phyloP scores from a whole-genome alignment of 2,113 vertebrate genomes.

The Plecotus auritus region DNA sequence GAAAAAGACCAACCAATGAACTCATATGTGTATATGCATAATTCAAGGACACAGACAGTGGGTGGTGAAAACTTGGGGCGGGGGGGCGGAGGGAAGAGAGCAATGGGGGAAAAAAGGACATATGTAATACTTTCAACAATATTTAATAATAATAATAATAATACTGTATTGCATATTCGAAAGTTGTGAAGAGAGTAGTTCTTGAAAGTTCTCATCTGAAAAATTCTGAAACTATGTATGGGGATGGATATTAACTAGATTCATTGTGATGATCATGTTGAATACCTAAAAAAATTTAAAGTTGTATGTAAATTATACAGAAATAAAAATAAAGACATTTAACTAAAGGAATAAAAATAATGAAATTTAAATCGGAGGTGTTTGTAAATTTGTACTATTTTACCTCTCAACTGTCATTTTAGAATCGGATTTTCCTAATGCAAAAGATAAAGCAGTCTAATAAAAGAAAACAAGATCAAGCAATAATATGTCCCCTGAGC shows the following conservation, averaged over 20 bases:
- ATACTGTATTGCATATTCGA: neutral
- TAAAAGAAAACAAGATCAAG: neutral
- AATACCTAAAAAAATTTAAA: neutral
- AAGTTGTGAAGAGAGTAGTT: neutral
- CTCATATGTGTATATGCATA: too few relatives aligned
- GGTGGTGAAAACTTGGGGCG: too few relatives aligned
- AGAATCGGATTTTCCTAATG: neutral
- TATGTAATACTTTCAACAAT: too few relatives aligned
- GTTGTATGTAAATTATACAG: neutral
- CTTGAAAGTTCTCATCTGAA: neutral
- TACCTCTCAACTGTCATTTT: neutral
- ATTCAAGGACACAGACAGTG: too few relatives aligned
- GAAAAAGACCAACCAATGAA: too few relatives aligned
- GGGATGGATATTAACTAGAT: neutral
- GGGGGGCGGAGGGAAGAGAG: too few relatives aligned
- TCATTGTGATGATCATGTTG: neutral
- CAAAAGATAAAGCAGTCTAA: neutral
- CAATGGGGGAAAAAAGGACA: too few relatives aligned
- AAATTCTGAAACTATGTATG: neutral
- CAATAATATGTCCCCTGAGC: neutral
- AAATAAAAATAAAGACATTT: neutral
- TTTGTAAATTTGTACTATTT: neutral
- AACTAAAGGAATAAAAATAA: neutral
- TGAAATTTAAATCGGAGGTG: neutral
- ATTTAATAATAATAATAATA: neutral